Conservation (phyloP, 2,113 vertebrate species). For the Protomyctophum bolini region DNA sequence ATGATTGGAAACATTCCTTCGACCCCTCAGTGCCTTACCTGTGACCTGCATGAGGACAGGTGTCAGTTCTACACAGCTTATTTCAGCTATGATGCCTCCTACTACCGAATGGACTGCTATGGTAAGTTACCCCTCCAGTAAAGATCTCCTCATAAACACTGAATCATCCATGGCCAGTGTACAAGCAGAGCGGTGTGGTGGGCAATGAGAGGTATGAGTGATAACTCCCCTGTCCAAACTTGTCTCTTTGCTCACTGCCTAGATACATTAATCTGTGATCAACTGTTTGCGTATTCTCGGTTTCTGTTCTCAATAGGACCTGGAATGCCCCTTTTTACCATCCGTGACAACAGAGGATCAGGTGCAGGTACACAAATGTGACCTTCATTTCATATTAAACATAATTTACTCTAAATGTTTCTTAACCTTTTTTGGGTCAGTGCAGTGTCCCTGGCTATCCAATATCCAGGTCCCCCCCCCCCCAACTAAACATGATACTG, state of each 20-base stretch:
- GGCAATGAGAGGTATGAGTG: slow-evolving; percentile 14
- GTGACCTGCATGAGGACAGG: slow-evolving; percentile 79
- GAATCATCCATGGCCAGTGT: slow-evolving; percentile 26
- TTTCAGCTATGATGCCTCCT: slow-evolving; percentile 86
- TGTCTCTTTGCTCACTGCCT: background rate
- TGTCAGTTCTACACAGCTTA: slow-evolving; percentile 92
- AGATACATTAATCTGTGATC: slow-evolving; percentile 8
- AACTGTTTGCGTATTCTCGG: slow-evolving; percentile 29
- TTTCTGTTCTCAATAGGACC: slow-evolving; percentile 82
- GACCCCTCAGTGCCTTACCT: slow-evolving; percentile 84
- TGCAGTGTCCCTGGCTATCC: no score
- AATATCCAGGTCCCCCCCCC: no score
- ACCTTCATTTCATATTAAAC: background rate
- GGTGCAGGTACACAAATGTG: slow-evolving; percentile 76
- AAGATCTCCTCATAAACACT: slow-evolving; percentile 34
- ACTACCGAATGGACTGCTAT: slow-evolving; percentile 88
- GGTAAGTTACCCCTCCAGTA: slow-evolving; percentile 82
- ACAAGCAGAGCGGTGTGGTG: background rate
- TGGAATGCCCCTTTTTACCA: slow-evolving; percentile 83
- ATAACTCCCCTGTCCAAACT: slow-evolving; percentile 7
- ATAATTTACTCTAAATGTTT: no score
- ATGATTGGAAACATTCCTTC: slow-evolving; percentile 68
- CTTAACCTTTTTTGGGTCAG: background rate
- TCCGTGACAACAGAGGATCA: slow-evolving; percentile 77
- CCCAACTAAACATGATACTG: no score